These are phyloP conservation scores for Pomacea maculata DNA, from an alignment of 1,140 invertebrate species.

Conservation along the genomic window DNA sequence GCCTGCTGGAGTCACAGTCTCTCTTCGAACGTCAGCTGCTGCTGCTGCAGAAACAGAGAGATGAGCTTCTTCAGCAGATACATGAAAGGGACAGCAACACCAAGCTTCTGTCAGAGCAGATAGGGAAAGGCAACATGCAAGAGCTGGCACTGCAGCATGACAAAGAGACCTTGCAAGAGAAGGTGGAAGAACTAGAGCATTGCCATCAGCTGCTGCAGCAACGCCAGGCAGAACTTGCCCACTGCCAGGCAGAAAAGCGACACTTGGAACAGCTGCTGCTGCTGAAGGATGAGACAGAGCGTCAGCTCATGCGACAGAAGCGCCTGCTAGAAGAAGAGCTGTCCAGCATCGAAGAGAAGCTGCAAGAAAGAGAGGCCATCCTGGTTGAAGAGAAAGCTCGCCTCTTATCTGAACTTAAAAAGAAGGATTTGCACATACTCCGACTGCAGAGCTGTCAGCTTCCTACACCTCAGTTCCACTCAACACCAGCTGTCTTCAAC, in stretches of 20 bases:
- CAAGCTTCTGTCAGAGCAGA: not conserved
- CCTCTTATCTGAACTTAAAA: constrained; percentile 47
- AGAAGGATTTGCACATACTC: constrained; percentile 29
- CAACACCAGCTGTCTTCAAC: not conserved
- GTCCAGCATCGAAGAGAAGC: constrained; percentile 47
- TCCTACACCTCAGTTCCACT: not conserved
- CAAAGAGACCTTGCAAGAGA: constrained; percentile 46
- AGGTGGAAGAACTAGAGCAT: constrained; percentile 44
- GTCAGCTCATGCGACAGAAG: constrained; percentile 57
- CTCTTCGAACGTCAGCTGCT: constrained; percentile 51
- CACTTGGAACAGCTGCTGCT: constrained; percentile 52
- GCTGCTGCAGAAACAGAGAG: constrained; percentile 53
- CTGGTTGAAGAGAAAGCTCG: constrained; percentile 52
- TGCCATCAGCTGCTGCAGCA: constrained; percentile 34
- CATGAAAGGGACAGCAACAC: constrained; percentile 15
- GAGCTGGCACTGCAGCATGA: constrained; percentile 8
- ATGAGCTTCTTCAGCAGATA: constrained; percentile 43
- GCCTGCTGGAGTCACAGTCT: constrained; percentile 27
- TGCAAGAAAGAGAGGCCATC: constrained; percentile 51
- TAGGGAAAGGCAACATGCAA: not conserved
- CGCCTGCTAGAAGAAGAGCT: constrained; percentile 55
- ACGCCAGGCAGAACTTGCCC: constrained; percentile 39
- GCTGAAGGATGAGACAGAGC: constrained; percentile 54
- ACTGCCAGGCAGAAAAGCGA: constrained; percentile 37
- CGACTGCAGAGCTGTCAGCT: constrained; percentile 18